Evolutionary conservation across 1,140 invertebrate genomes (phyloP).

Genomic region (Heliconius congener): DNA sequence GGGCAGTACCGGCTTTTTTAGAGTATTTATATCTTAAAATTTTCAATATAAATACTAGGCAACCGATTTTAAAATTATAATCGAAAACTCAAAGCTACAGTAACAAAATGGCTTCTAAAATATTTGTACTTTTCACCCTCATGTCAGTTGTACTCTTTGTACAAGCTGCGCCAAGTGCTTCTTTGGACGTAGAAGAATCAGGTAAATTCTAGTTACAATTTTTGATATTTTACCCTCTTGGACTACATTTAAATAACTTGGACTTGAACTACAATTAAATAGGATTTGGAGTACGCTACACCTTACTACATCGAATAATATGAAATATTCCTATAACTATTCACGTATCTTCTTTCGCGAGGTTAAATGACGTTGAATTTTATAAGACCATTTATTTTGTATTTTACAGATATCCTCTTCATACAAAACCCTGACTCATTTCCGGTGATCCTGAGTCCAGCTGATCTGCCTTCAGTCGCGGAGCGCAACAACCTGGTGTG

Average conservation of each 20-base stretch:
- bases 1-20: not conserved
- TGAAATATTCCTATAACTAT: too few species aligned
- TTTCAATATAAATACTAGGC: not conserved
- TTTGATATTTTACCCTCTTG: not conserved
- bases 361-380: too few species aligned
- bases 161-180: not conserved
- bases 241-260: too few species aligned
- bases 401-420: not conserved
- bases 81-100: not conserved
- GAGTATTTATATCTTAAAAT: not conserved
- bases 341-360: too few species aligned
- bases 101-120: not conserved
- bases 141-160: not conserved
- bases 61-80: not conserved
- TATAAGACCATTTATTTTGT: not conserved
- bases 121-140: not conserved
- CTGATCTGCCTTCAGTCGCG: not conserved
- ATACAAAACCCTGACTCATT: not conserved
- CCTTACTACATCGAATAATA: too few species aligned
- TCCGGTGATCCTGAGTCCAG: conserved; percentile 1
- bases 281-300: too few species aligned
- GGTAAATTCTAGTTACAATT: not conserved
- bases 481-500: conserved; percentile 25
- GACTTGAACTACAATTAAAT: too few species aligned
- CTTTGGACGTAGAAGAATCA: not conserved